Conservation (phyloP, 2,888 invertebrate genomes). For the Caenorhabditis sinica region DNA sequence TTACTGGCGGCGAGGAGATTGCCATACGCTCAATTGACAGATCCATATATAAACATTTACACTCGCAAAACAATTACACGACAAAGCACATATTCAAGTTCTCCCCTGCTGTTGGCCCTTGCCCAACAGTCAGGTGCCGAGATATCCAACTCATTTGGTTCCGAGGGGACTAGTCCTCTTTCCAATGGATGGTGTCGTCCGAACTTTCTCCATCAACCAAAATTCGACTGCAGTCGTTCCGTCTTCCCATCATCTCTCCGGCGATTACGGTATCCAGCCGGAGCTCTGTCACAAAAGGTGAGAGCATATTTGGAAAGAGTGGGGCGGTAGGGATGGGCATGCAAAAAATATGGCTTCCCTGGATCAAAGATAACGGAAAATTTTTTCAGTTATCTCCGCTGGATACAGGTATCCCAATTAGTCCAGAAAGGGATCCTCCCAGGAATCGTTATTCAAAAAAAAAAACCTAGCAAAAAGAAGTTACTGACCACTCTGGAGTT, state of each 20-base stretch:
- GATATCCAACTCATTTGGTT: not conserved
- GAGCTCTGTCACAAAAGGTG: not conserved
- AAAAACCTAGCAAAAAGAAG: not conserved
- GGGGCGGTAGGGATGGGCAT: conserved; percentile 1
- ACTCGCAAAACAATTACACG: not conserved
- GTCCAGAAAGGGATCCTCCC: not conserved
- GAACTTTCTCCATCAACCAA: not conserved
- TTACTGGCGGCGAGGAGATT: not conserved
- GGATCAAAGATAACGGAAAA: not conserved
- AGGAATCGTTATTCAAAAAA: not conserved
- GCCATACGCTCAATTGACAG: not conserved
- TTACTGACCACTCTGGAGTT: not conserved
- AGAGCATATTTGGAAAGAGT: not conserved
- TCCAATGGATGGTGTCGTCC: conserved; percentile 11
- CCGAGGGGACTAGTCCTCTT: conserved; percentile 6
- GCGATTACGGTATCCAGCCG: not conserved
- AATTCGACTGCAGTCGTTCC: not conserved
- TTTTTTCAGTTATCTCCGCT: not conserved
- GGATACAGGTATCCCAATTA: conserved; percentile 1
- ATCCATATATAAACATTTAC: not conserved
- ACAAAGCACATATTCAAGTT: not conserved
- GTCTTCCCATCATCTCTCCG: not conserved
- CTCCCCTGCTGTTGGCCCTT: conserved; percentile 3
- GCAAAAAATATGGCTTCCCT: not conserved
- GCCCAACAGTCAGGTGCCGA: conserved; percentile 10